Conservation (phyloP, 2,113 vertebrate genomes). For the Cynoglossus semilaevis region DNA sequence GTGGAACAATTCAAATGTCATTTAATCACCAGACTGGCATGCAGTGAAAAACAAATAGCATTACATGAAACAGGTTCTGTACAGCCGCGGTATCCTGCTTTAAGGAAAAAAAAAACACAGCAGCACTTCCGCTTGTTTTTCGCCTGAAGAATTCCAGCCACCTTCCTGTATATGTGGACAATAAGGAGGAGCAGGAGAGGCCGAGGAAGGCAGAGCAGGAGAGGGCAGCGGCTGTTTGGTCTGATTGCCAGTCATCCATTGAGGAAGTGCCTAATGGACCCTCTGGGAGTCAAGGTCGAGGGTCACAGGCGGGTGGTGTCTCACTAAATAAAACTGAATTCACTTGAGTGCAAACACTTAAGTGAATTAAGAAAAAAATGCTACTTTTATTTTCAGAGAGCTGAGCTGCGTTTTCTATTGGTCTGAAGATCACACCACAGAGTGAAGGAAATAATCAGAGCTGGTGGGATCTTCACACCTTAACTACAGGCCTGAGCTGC, state of each 20-base stretch:
- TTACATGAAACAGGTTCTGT: constrained; percentile 63
- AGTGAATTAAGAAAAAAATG: background rate
- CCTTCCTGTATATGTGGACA: constrained; percentile 62
- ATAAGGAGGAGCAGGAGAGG: constrained; percentile 7
- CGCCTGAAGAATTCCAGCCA: constrained; percentile 54
- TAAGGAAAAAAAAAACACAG: constrained; percentile 74
- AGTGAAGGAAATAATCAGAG: constrained; percentile 13
- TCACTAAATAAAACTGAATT: constrained; percentile 7
- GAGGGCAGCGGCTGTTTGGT: constrained; percentile 30
- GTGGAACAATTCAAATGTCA: constrained; percentile 64
- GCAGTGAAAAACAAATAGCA: constrained; percentile 63
- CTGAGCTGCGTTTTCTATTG: background rate
- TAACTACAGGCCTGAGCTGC: background rate
- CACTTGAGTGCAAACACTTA: background rate
- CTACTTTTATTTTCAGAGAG: constrained; percentile 10
- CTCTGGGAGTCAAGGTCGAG: constrained; percentile 46
- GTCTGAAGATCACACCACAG: background rate
- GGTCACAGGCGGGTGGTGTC: constrained; percentile 29
- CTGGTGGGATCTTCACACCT: constrained; percentile 19
- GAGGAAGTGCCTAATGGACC: constrained; percentile 67
- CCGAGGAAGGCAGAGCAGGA: constrained; percentile 8
- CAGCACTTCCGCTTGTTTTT: constrained; percentile 78
- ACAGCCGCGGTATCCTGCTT: constrained; percentile 69
- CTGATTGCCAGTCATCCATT: constrained; percentile 37
- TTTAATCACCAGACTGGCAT: constrained; percentile 73